Conservation (phyloP, 2,113 vertebrate species). For the Recurvirostra avosetta region DNA sequence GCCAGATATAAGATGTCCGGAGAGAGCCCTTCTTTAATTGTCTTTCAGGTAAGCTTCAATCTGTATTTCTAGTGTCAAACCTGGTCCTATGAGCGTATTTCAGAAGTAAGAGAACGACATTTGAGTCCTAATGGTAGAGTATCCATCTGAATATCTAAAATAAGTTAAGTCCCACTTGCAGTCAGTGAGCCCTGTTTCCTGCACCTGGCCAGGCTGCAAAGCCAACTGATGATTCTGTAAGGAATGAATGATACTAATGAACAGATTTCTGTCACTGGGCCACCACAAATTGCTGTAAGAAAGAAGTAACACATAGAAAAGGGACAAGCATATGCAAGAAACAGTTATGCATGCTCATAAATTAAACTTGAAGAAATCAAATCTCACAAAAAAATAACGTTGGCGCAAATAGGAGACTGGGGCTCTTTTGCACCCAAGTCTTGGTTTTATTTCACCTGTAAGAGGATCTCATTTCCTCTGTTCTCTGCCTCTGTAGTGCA, state of each 20-base stretch:
- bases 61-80: neutral
- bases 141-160: neutral
- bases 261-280: neutral
- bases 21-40: neutral
- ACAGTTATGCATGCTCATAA: neutral
- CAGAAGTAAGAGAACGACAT: neutral
- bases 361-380: neutral
- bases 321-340: neutral
- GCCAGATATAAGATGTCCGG: neutral
- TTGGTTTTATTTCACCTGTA: neutral
- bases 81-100: neutral
- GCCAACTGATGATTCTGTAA: neutral
- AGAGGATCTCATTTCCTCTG: neutral
- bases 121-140: neutral
- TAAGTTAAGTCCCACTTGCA: neutral
- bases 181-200: neutral
- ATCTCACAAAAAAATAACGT: neutral
- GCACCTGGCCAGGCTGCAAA: neutral
- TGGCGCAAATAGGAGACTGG: neutral
- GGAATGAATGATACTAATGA: neutral
- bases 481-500: neutral
- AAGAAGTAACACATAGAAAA: neutral
- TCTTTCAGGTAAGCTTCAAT: neutral
- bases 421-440: neutral
- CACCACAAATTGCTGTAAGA: neutral